phyloP scores from a whole-genome alignment of 2,888 invertebrate species.

The Phorcus lineatus region DNA sequence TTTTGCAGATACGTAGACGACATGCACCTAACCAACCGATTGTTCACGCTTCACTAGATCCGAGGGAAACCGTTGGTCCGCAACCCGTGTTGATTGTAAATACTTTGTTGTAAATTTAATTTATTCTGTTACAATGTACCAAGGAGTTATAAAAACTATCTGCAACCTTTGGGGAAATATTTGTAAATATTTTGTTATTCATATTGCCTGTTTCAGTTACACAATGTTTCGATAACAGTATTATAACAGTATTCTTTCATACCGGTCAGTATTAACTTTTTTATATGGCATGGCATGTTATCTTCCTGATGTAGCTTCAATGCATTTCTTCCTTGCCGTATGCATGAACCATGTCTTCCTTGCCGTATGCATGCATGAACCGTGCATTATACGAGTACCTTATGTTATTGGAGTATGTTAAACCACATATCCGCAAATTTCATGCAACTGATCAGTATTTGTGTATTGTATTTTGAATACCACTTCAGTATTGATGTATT shows the following conservation, averaged over 20 bases:
- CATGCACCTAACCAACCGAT: conserved; percentile 63
- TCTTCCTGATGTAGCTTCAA: no score
- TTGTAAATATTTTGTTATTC: neutral
- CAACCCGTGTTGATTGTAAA: neutral
- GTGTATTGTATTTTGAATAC: no score
- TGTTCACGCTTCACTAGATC: conserved; percentile 61
- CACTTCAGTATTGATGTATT: no score
- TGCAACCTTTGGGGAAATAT: neutral
- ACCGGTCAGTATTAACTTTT: neutral
- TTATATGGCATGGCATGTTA: no score
- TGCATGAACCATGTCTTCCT: no score
- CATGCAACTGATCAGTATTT: neutral
- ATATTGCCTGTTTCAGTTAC: neutral
- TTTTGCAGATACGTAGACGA: conserved; percentile 66
- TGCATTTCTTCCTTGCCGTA: no score
- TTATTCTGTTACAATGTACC: neutral
- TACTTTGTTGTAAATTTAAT: neutral
- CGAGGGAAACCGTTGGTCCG: neutral
- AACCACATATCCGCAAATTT: neutral
- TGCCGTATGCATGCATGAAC: no score
- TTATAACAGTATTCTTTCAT: neutral
- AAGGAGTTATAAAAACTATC: neutral
- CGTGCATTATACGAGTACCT: no score
- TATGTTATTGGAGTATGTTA: neutral
- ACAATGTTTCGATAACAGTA: neutral